Conservation (phyloP, 2,888 invertebrate species). For the Argyra leucocephala region DNA sequence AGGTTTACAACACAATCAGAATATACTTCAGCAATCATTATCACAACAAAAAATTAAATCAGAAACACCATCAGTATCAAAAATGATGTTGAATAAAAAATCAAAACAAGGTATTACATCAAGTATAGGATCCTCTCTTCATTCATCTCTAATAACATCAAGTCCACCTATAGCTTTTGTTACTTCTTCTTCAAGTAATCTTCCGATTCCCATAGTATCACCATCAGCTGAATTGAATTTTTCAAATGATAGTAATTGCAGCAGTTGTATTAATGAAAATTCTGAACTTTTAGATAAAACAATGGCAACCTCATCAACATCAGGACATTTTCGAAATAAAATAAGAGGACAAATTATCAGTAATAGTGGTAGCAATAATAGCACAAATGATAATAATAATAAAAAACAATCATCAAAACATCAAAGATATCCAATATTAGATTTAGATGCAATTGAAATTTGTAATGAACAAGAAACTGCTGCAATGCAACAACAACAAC, state of each 20-base stretch:
- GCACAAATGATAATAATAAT: neutral
- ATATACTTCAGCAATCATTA: constrained; percentile 16
- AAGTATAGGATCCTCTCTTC: neutral
- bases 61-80: constrained; percentile 22
- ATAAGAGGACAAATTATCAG: neutral
- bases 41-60: constrained; percentile 17
- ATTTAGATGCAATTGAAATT: constrained; percentile 10
- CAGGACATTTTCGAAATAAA: neutral
- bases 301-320: neutral
- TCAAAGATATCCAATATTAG: neutral
- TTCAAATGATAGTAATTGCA: neutral
- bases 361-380: neutral
- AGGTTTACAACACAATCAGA: constrained; percentile 19
- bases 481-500: neutral
- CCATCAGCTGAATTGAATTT: neutral
- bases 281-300: neutral
- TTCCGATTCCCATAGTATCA: neutral
- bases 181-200: neutral
- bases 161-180: neutral
- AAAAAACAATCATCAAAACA: neutral
- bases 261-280: neutral
- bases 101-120: constrained; percentile 12
- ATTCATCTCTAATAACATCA: neutral
- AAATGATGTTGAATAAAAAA: constrained; percentile 18
- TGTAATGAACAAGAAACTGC: constrained; percentile 2